phyloP scores from a whole-genome alignment of 1,140 invertebrate species.

The Drosophila sp. region DNA sequence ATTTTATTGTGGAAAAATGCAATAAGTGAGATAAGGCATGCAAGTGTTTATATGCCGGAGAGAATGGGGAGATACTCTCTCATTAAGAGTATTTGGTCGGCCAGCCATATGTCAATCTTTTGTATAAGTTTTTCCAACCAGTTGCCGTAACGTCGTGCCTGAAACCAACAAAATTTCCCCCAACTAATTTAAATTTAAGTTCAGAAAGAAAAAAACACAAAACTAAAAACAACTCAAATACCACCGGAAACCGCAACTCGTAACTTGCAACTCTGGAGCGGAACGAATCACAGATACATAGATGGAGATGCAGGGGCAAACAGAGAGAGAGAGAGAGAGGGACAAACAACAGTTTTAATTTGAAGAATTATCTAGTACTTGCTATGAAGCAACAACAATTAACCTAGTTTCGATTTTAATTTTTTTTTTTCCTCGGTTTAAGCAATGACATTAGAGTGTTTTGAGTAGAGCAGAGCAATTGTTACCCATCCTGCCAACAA shows the following conservation, averaged over 20 bases:
- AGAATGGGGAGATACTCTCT: not conserved
- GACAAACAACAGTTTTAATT: conserved; percentile 58
- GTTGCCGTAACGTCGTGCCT: conserved; percentile 11
- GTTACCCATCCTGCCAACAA: conserved; percentile 50
- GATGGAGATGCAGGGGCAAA: not conserved
- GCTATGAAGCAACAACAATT: conserved; percentile 56
- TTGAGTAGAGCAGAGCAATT: conserved; percentile 7
- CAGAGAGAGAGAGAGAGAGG: not conserved
- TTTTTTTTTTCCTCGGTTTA: conserved; percentile 9
- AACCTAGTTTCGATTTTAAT: conserved; percentile 55
- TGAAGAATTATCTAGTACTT: conserved; percentile 48
- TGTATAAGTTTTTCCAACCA: conserved; percentile 37
- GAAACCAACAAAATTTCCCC: conserved; percentile 23
- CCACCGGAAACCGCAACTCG: conserved; percentile 58
- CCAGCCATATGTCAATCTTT: conserved; percentile 19
- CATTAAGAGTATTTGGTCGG: not conserved
- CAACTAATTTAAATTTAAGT: conserved; percentile 58
- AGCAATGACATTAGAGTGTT: conserved; percentile 1
- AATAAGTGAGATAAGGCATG: conserved; percentile 23
- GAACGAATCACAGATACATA: conserved; percentile 40
- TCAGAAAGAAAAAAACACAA: conserved; percentile 24
- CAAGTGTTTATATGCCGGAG: too few relatives aligned
- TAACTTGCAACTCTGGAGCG: conserved; percentile 52
- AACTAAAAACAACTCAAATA: conserved; percentile 30
- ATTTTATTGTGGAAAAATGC: conserved; percentile 23